phyloP scores from a whole-genome alignment of 2,888 invertebrate genomes.

The Sipha maydis region DNA sequence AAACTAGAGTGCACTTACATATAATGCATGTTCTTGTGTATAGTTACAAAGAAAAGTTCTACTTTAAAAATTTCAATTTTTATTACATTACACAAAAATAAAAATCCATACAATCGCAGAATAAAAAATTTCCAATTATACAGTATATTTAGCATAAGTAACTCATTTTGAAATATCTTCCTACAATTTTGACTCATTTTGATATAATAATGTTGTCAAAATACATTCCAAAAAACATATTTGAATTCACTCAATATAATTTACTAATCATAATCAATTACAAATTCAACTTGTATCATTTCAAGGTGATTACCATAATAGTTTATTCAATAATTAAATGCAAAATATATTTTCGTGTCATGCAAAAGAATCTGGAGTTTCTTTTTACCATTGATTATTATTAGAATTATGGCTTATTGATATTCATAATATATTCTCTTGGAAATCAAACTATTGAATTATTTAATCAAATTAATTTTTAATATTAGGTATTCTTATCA shows the following conservation, averaged over 20 bases:
- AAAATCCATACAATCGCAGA: not conserved
- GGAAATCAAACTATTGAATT: not conserved
- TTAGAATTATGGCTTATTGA: not conserved
- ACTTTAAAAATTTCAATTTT: not conserved
- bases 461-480: not conserved
- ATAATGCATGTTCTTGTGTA: not conserved
- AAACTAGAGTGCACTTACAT: not conserved
- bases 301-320: not conserved
- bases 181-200: not conserved
- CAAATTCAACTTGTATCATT: not conserved
- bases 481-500: not conserved
- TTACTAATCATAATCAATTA: not conserved
- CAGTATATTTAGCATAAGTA: not conserved
- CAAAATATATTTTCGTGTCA: not conserved
- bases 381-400: not conserved
- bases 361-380: not conserved
- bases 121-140: not conserved
- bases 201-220: not conserved
- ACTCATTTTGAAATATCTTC: not conserved
- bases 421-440: not conserved
- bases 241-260: not conserved
- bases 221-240: not conserved
- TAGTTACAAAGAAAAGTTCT: not conserved
- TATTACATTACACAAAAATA: constrained; percentile 10
- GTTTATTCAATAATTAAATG: not conserved